Percentiles rank a stretch among this genome's conserved stretches.
phyloP scores from a whole-genome alignment of 2,888 invertebrate species.

The Mythimna albipuncta region DNA sequence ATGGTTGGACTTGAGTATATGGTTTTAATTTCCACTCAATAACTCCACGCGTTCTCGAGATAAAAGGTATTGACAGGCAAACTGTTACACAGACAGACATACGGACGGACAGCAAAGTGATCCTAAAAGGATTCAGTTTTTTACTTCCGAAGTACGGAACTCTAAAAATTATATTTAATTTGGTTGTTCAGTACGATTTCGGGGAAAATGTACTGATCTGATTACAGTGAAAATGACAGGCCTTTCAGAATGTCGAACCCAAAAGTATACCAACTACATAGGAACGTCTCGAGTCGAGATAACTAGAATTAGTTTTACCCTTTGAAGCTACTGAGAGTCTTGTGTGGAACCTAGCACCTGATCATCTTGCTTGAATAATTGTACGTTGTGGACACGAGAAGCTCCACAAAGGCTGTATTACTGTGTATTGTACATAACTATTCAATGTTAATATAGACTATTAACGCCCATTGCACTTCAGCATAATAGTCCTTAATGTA shows the following conservation, averaged over 20 bases:
- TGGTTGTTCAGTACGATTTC: neutral
- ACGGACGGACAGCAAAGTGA: too few species aligned
- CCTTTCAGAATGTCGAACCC: neutral
- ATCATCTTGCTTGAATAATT: slow-evolving; percentile 40
- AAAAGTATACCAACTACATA: neutral
- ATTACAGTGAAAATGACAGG: neutral
- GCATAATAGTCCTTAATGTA: neutral
- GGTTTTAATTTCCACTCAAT: too few species aligned
- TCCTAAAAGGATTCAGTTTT: too few species aligned
- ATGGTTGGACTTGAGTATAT: too few species aligned
- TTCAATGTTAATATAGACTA: neutral
- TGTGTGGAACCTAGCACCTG: slow-evolving; percentile 36
- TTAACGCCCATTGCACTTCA: neutral
- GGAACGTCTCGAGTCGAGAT: neutral
- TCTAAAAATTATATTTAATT: neutral
- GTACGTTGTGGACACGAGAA: slow-evolving; percentile 11
- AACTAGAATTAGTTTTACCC: slow-evolving; percentile 1
- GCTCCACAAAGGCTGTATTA: neutral
- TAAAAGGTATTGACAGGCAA: too few species aligned
- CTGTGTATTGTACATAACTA: neutral
- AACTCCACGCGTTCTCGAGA: too few species aligned
- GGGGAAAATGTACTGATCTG: neutral
- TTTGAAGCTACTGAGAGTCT: slow-evolving; percentile 38
- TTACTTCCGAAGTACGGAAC: too few species aligned
- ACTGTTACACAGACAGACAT: too few species aligned